Conservation (phyloP, 2,888 invertebrate genomes). For the Sclerodermus sp. region DNA sequence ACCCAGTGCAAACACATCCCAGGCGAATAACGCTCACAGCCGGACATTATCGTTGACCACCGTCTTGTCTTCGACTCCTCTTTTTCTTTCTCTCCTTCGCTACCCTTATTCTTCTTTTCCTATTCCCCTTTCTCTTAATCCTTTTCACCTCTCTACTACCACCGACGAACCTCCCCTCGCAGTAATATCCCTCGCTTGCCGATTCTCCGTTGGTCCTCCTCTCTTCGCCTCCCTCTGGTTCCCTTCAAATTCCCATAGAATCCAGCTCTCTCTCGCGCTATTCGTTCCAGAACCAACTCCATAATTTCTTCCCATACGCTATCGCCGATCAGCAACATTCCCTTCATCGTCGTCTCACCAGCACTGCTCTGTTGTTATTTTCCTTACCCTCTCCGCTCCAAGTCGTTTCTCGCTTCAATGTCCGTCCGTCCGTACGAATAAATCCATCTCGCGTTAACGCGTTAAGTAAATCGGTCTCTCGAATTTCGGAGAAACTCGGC, state of each 20-base stretch:
- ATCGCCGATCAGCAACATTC: neutral
- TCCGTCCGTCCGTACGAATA: too few relatives aligned
- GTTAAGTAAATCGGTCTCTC: too few relatives aligned
- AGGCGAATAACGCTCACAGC: constrained; percentile 29
- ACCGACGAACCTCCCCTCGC: constrained; percentile 1
- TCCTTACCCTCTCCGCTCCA: too few relatives aligned
- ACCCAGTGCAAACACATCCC: constrained; percentile 26
- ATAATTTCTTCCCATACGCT: constrained; percentile 4
- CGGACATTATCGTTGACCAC: constrained; percentile 30
- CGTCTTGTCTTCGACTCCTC: constrained; percentile 11
- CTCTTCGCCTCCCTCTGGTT: neutral
- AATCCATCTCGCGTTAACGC: too few relatives aligned
- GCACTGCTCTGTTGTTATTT: too few relatives aligned
- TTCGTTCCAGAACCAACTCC: neutral
- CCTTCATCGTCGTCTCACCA: neutral
- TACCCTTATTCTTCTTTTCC: neutral
- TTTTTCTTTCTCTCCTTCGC: neutral
- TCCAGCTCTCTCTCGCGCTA: too few relatives aligned
- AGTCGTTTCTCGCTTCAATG: too few relatives aligned
- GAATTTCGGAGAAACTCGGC: too few relatives aligned
- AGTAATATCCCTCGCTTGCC: neutral
- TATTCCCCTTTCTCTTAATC: neutral
- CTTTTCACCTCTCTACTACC: too few relatives aligned
- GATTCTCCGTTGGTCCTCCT: neutral
- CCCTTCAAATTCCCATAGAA: neutral